Base-by-base conservation (phyloP, 30 jellyfish, hydroid and myxozoan species). In the Rhopilema esculentum region DNA sequence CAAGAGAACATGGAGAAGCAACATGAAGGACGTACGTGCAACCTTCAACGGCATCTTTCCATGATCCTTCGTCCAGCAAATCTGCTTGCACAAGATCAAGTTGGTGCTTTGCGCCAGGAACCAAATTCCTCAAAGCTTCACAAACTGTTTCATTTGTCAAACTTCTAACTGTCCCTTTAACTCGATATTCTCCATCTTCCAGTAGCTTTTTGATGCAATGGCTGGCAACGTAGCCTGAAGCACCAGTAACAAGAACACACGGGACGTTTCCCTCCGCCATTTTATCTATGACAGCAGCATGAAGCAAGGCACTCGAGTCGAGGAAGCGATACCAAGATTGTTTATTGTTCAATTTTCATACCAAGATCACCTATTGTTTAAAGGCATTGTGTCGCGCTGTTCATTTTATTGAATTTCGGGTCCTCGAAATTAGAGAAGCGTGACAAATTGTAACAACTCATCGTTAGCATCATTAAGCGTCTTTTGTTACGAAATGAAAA, bases 41-140 rank as follows among this genome's bases (percentile, higher is more conserved):
- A 24, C 92, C 92, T 51, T 83, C 69, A 20, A 72, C 92, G 18
- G 92, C 92, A 15, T 71, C 40, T 62, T 83, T 83, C 92, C 92
- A 83, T 52, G 83, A 27, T 20, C 17, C 92, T 25, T 53, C 92
- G 21, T 70, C 92, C 8, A 70, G 92, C 77, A 83, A 72, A 63
- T 83, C 63, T 18, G 86, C 92, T 69, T 83, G 86, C 49, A 83
- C 86, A 12, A 83, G 92, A 28, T 83, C 86, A 28, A 83, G 75
- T 4, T 86, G 92, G 62, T 68, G 73, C 19, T 30, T 70, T 16
- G 92, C 75, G 6, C 62, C 86, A 12, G 69, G 72, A 21, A 29
- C 92, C 0, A 83, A 77, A 15, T 65, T 29, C 29, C 31, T 53
- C 20, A 83, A 27, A 18, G 80, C 92, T 27, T 83, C 63, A 31